These are phyloP conservation scores for Diceros bicornis DNA, from an alignment of 2,797 vertebrate genomes.

Conservation along the genomic window DNA sequence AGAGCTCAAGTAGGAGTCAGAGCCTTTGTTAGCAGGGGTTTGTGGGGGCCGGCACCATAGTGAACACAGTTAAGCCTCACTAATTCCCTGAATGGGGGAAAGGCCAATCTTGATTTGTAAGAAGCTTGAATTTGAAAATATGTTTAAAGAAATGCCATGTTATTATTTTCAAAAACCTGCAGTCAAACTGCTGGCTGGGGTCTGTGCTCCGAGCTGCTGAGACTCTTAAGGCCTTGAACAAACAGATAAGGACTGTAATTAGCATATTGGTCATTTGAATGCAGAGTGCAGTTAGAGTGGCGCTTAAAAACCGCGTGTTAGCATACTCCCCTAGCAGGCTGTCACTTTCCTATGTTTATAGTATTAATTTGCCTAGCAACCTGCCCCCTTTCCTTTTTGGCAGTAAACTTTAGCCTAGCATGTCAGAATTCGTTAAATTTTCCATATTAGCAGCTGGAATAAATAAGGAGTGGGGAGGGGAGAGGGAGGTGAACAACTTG, in stretches of 20 bases:
- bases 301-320: conserved; percentile 68
- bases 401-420: conserved; percentile 74
- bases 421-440: conserved; percentile 74
- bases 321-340: conserved; percentile 63
- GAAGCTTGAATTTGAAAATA: conserved; percentile 83
- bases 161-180: conserved; percentile 77
- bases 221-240: conserved; percentile 73
- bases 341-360: conserved; percentile 78
- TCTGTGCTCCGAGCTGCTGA: conserved; percentile 33
- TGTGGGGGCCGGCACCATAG: conserved; percentile 44
- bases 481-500: background rate
- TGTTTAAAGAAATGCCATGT: conserved; percentile 78
- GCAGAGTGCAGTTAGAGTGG: conserved; percentile 76
- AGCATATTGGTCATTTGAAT: conserved; percentile 84
- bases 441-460: conserved; percentile 27
- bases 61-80: conserved; percentile 78
- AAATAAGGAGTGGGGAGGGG: background rate
- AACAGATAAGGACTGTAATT: conserved; percentile 81
- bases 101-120: conserved; percentile 81
- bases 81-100: conserved; percentile 77
- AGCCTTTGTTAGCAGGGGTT: conserved; percentile 71
- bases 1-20: conserved; percentile 63
- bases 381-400: conserved; percentile 60
- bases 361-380: conserved; percentile 82
- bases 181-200: conserved; percentile 70